These are phyloP conservation scores for Sarcophaga caerulescens DNA, from an alignment of 2,888 invertebrate species.

Conservation along the genomic window DNA sequence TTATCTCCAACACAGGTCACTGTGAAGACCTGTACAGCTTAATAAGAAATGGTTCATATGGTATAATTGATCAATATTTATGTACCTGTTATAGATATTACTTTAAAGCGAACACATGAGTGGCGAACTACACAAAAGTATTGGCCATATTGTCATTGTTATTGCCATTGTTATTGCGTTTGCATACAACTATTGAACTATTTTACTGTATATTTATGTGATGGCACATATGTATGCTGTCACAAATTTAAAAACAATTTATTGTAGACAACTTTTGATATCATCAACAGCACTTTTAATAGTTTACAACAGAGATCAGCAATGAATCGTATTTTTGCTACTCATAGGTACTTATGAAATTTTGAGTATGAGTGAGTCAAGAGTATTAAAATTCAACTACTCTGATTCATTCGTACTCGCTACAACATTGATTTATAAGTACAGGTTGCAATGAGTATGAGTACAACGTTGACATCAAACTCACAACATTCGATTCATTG, in stretches of 20 bases:
- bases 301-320: no score
- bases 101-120: not conserved
- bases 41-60: slow-evolving; percentile 38
- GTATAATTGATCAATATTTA: slow-evolving; percentile 50
- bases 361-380: no score
- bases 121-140: not conserved
- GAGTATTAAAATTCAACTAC: no score
- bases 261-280: slow-evolving; percentile 46
- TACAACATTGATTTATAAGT: no score
- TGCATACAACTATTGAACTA: slow-evolving; percentile 27
- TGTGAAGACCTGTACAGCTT: not conserved
- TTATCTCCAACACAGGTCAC: not conserved
- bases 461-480: no score
- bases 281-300: slow-evolving; percentile 34
- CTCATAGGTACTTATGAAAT: no score
- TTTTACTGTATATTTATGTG: slow-evolving; percentile 50
- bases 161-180: slow-evolving; percentile 15
- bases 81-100: slow-evolving; percentile 24
- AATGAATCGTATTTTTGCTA: no score
- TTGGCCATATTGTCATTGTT: not conserved
- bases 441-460: no score
- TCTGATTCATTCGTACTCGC: no score
- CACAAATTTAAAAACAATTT: slow-evolving; percentile 32
- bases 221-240: slow-evolving; percentile 38
- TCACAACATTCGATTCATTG: no score